Evolutionary conservation across 2,888 invertebrate genomes (phyloP).

Genomic region (Calameuta filiformis): DNA sequence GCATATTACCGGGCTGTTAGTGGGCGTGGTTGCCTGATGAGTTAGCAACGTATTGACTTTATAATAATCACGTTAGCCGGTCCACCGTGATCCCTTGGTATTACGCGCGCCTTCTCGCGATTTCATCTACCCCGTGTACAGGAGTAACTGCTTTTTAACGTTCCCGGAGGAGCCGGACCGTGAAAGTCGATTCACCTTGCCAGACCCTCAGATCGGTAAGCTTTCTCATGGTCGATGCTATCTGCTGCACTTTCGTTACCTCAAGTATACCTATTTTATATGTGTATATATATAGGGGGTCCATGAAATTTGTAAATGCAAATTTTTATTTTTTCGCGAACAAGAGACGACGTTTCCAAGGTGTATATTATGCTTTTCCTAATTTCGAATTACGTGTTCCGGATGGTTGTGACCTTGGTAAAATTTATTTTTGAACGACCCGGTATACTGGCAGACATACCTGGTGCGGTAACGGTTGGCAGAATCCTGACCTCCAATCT

Average conservation of each 20-base stretch:
- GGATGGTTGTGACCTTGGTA: too few relatives aligned
- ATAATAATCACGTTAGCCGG: conserved; percentile 66
- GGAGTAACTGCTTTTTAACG: too few relatives aligned
- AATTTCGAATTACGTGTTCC: too few relatives aligned
- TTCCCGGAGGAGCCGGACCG: too few relatives aligned
- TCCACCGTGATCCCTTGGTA: conserved; percentile 52
- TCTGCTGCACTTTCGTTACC: too few relatives aligned
- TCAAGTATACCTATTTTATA: too few relatives aligned
- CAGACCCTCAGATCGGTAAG: background rate
- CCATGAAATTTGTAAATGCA: too few relatives aligned
- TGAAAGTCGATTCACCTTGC: background rate
- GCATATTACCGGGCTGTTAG: conserved; percentile 65
- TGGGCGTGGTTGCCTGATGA: conserved; percentile 65
- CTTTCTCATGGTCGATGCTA: background rate
- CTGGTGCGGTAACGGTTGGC: conserved; percentile 52
- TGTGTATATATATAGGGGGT: too few relatives aligned
- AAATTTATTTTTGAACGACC: conserved; percentile 35
- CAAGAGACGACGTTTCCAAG: too few relatives aligned
- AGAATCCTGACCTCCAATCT: conserved; percentile 64
- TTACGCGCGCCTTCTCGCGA: conserved; percentile 52
- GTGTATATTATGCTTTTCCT: too few relatives aligned
- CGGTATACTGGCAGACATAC: conserved; percentile 41
- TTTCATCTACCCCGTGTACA: conserved; percentile 52
- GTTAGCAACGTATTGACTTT: conserved; percentile 67
- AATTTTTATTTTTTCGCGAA: too few relatives aligned